phyloP scores from a whole-genome alignment of 1,140 invertebrate species.

The Sarcophaga peregrina region DNA sequence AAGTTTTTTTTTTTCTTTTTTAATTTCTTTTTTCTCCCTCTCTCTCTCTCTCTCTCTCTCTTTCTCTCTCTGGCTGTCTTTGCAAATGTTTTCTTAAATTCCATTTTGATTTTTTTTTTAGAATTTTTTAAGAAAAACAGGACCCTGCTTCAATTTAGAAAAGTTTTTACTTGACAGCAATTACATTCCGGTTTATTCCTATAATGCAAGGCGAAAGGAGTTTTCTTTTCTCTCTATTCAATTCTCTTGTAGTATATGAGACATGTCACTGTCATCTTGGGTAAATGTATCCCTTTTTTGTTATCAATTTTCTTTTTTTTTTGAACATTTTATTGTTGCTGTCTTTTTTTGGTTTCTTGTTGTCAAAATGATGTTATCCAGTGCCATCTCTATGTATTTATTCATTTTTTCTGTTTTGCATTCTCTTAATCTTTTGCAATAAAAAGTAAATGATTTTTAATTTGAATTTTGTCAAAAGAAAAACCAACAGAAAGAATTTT shows the following conservation, averaged over 20 bases:
- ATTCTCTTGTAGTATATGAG: not conserved
- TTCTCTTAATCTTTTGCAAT: not conserved
- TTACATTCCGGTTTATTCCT: not conserved
- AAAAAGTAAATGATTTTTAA: constrained; percentile 3
- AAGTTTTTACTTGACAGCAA: constrained; percentile 10
- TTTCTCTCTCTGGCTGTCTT: not conserved
- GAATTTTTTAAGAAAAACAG: not conserved
- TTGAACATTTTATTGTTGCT: not conserved
- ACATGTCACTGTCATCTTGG: not conserved
- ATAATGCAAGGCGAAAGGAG: not conserved
- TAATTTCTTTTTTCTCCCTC: too few species aligned
- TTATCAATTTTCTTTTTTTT: not conserved
- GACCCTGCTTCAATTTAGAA: not conserved
- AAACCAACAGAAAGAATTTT: not conserved
- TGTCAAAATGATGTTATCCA: not conserved
- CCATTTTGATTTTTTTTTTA: not conserved
- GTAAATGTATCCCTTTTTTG: not conserved
- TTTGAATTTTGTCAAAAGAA: not conserved
- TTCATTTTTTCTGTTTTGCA: not conserved
- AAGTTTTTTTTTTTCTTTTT: too few species aligned
- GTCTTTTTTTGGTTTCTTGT: not conserved
- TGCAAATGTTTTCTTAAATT: constrained; percentile 5
- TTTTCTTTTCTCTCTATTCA: not conserved
- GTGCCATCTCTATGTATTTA: not conserved
- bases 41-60: not conserved